These are phyloP conservation scores for Lasioglossum leucozonium DNA, from an alignment of 2,888 invertebrate genomes.

Conservation along the genomic window DNA sequence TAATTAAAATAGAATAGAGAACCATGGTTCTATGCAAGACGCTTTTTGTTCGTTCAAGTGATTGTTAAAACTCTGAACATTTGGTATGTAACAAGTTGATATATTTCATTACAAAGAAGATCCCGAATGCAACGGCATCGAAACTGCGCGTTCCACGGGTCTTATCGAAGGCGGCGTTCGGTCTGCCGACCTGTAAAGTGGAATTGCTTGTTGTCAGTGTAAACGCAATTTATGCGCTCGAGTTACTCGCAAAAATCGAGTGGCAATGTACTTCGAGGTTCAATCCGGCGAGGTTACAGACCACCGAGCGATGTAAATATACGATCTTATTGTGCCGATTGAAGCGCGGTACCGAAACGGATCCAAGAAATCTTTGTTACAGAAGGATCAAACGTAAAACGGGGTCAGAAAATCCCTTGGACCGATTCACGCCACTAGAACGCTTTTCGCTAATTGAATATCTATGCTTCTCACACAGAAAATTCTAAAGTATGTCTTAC, in stretches of 20 bases:
- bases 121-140: not conserved
- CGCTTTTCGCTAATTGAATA: not conserved
- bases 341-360: not conserved
- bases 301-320: not conserved
- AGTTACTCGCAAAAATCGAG: conserved; percentile 35
- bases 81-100: not conserved
- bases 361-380: not conserved
- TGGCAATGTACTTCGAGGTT: conserved; percentile 26
- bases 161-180: conserved; percentile 39
- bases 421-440: not conserved
- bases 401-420: not conserved
- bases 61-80: not conserved
- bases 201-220: conserved; percentile 54
- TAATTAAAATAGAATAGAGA: no score
- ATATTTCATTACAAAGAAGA: not conserved
- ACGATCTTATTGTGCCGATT: not conserved
- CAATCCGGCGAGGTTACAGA: not conserved
- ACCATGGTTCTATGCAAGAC: no score
- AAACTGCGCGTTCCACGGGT: not conserved
- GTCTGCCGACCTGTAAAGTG: conserved; percentile 40
- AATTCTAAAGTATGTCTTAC: not conserved
- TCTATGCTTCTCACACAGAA: not conserved
- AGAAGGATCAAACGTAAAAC: not conserved
- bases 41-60: not conserved
- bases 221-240: conserved; percentile 41